Base-by-base conservation (phyloP, 2,888 invertebrate genomes). In the Drosophila pseudotalamancana region DNA sequence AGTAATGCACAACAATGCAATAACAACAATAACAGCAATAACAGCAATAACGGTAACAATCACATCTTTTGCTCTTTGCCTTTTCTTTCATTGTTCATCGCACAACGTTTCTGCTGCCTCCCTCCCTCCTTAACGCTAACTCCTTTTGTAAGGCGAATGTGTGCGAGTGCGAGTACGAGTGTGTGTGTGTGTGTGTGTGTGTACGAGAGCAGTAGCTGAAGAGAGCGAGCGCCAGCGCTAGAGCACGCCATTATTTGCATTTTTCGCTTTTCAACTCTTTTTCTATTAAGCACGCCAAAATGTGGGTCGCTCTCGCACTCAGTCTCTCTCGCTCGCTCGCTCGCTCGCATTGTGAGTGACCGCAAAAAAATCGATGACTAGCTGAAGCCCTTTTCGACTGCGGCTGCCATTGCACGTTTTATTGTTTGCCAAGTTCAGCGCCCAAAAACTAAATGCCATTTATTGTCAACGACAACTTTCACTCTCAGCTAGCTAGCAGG, bases 401-500 rank as follows among this genome's bases (percentile, higher is more conserved):
- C 45, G 55, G 37, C 56, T 45, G 60, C 51, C 55, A 35, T 51
- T 11, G 69, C 35, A 25, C 16, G 34, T 57, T 72, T 68, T 72
- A 72, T 80, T 86, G 79, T 83, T 83, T 54, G 72, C 64, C 81
- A 81, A 81, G 81, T 81, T 81, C 87, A 84, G 79, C 62, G 82
- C 75, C 81, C 81, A 81, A 82, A 87, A 82, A 82, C 87, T 82
- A 87, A 82, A 82, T 87, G 85, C 72, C 84, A 87, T 87, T 84
- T 82, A 77, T 77, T 77, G 74, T 77, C 77, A 60, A 54, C 73
- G 62, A 21, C 71, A 75, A 87, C 81, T 81, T 81, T 81, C 87
- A 77, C 81, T 81, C 68, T 87, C 27, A 19, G 12, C 63, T 14
- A 16, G 46, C 27, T 8, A 23, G 16, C 3, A 48, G 27, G 40